These are phyloP conservation scores for Coregonus suidteri DNA, from an alignment of 2,797 vertebrate genomes.

Conservation along the genomic window DNA sequence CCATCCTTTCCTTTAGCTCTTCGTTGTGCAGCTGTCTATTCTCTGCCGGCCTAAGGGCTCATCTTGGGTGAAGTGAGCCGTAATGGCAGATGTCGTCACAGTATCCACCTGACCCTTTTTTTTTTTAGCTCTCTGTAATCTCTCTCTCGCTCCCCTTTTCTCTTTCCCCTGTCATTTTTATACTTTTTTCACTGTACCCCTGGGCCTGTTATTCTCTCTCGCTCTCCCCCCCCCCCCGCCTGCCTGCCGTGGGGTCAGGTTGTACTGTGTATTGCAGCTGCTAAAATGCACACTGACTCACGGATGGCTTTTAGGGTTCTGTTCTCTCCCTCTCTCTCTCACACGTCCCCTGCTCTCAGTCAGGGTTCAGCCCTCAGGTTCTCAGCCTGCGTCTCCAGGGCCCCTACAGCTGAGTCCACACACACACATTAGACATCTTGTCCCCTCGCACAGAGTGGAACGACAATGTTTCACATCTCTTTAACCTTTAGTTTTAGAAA, in stretches of 20 bases:
- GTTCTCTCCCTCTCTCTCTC: background rate
- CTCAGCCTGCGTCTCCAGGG: background rate
- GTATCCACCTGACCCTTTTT: background rate
- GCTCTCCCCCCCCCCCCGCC: background rate
- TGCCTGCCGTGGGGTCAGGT: background rate
- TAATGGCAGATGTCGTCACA: background rate
- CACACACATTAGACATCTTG: background rate
- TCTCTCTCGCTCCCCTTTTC: background rate
- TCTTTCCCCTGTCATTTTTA: background rate
- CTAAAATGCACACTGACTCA: constrained; percentile 8
- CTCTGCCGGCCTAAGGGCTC: background rate
- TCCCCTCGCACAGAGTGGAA: background rate
- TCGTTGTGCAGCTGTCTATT: background rate
- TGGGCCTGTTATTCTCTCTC: background rate
- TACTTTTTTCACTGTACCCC: background rate
- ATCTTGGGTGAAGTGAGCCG: background rate
- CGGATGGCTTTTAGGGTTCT: background rate
- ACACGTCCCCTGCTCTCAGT: background rate
- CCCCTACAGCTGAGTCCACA: background rate
- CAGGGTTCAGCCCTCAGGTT: background rate
- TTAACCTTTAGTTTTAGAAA: background rate
- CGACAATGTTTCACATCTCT: too few relatives aligned
- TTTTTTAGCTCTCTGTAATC: background rate
- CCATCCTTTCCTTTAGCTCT: background rate
- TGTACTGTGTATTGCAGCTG: background rate